Evolutionary conservation across 2,113 vertebrate genomes (phyloP), one percentile per base, ranked within the genome.

Genomic region (Ploceus nigricollis): DNA sequence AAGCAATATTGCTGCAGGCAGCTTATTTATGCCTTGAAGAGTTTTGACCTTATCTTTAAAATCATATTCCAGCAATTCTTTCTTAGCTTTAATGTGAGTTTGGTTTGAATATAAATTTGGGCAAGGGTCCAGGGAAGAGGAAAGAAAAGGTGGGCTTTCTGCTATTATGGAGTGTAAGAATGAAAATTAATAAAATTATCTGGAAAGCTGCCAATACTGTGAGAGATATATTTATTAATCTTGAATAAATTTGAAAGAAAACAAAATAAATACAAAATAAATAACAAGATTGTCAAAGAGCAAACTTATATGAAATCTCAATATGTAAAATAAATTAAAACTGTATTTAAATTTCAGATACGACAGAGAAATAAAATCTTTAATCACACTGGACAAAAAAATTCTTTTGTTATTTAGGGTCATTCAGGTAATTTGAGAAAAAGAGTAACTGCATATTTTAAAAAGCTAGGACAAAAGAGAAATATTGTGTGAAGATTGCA

Each of bases 391-490:
- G 58, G 76, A 70, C 66, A 90, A 93, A 90, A 84, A 8, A 72
- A 27, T 57, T 72, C 11, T 79, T 54, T 19, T 93, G 6, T 63
- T 77, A 54, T 73, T 92, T 90, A 45, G 27, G 7, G 19, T 77
- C 51, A 77, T 95, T 37, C 42, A 63, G 61, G 44, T 82, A 83
- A 63, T 90, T 82, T 86, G 64, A 58, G 45, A 51, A 54, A 73
- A 92, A 81, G 5, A 47, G 48, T 68, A 80, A 70, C 71, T 31
- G 14, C 66, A 7, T 80, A 31, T 66, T 90, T 30, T 39, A 78
- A 86, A 93, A 70, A 89, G 27, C 39, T 81, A 87, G 80, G 68
- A 92, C 80, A 93, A 93, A 94, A 90, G 72, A 81, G 68, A 95
- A 96, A 95, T 83, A 77, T 31, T 73, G 39, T 89, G 44, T 51